Conservation (phyloP, 1,140 invertebrate species). For the Stegodyphus mimosarum region DNA sequence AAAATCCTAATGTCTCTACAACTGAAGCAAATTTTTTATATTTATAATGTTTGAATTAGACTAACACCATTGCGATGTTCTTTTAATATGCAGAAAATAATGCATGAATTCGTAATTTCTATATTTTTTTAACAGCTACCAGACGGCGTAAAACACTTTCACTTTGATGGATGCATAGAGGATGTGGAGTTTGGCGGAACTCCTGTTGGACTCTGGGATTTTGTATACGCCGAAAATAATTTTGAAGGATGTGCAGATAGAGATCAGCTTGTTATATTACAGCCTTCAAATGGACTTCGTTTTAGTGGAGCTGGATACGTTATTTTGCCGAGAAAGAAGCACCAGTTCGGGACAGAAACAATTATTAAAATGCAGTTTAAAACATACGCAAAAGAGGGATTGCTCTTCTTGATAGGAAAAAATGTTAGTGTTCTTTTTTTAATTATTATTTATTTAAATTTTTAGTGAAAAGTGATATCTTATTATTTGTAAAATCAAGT, state of each 20-base stretch:
- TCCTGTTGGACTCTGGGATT: constrained; percentile 95
- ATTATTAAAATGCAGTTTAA: constrained; percentile 83
- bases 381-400: constrained; percentile 85
- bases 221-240: constrained; percentile 79
- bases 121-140: constrained; percentile 70
- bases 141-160: constrained; percentile 75
- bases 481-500: too few species aligned
- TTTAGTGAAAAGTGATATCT: neutral
- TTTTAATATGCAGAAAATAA: too few species aligned
- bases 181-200: constrained; percentile 88
- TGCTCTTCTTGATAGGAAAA: constrained; percentile 86
- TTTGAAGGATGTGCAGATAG: constrained; percentile 79
- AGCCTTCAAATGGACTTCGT: constrained; percentile 77
- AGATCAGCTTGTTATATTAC: constrained; percentile 75
- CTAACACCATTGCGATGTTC: too few species aligned
- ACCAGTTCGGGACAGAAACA: constrained; percentile 72
- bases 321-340: constrained; percentile 74
- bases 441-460: neutral
- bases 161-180: constrained; percentile 91
- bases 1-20: too few species aligned
- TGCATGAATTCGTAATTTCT: neutral
- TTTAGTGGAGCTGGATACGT: constrained; percentile 90
- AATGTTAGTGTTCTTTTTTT: constrained; percentile 65
- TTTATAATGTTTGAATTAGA: too few species aligned
- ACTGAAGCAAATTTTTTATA: too few species aligned